A percentile compares a stretch with the other conserved stretches of the same genome.
These are phyloP conservation scores for Potamilus streckersoni DNA, from an alignment of 1,140 invertebrate species.

Conservation along the genomic window DNA sequence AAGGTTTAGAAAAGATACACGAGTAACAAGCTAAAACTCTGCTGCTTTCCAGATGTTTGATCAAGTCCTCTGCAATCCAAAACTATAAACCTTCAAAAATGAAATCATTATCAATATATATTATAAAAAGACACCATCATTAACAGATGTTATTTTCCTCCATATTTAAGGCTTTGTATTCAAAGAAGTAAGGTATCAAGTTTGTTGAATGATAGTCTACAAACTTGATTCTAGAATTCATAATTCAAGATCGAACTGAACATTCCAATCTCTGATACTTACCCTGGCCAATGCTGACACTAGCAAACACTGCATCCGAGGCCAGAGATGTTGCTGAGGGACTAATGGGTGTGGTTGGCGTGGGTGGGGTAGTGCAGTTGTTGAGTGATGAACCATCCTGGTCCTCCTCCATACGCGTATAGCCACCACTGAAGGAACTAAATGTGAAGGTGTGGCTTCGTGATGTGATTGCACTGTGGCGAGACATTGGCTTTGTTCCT, in stretches of 20 bases:
- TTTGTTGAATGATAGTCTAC: not conserved
- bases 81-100: not conserved
- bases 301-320: conserved; percentile 69
- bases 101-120: not conserved
- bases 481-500: conserved; percentile 82
- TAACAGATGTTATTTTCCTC: not conserved
- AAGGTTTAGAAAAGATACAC: too few relatives aligned
- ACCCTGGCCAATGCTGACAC: conserved; percentile 38
- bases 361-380: conserved; percentile 48
- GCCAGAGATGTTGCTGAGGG: conserved; percentile 34
- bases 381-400: conserved; percentile 31
- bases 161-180: not conserved
- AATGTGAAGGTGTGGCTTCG: conserved; percentile 62
- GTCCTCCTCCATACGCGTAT: conserved; percentile 47
- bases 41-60: too few relatives aligned
- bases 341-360: conserved; percentile 61
- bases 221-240: not conserved
- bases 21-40: too few relatives aligned
- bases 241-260: not conserved
- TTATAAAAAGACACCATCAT: not conserved
- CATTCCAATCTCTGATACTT: conserved; percentile 6
- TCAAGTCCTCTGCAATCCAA: too few relatives aligned
- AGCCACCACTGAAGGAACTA: conserved; percentile 47
- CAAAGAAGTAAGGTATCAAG: not conserved
- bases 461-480: conserved; percentile 65